Percentiles rank a stretch among this genome's conserved stretches.
phyloP scores from a whole-genome alignment of 1,140 invertebrate genomes.

The Antheraea pernyi region DNA sequence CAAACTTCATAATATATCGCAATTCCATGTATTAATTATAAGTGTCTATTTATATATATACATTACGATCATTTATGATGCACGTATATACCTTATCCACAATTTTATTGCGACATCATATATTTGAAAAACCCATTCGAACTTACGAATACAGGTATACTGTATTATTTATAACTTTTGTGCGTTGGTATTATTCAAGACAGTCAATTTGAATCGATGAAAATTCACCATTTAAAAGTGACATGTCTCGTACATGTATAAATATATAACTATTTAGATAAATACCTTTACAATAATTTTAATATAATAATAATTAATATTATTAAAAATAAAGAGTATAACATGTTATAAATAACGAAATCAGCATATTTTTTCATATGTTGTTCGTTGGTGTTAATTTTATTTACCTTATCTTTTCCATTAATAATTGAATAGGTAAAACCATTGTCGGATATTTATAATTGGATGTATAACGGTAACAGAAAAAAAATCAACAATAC shows the following conservation, averaged over 20 bases:
- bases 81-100: background rate
- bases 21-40: slow-evolving; percentile 34
- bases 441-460: background rate
- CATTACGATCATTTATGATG: slow-evolving; percentile 14
- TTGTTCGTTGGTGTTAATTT: too few species aligned
- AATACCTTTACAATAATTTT: background rate
- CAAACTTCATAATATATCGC: slow-evolving; percentile 13
- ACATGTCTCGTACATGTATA: slow-evolving; percentile 20
- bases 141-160: background rate
- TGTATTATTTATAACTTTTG: background rate
- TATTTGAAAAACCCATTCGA: background rate
- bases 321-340: slow-evolving; percentile 25
- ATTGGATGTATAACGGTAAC: background rate
- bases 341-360: background rate
- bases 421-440: too few species aligned
- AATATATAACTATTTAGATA: background rate
- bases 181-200: background rate
- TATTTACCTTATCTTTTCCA: background rate
- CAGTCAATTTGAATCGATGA: too few species aligned
- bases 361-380: background rate
- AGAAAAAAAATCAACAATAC: background rate
- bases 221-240: slow-evolving; percentile 20
- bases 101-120: background rate
- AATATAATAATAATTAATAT: slow-evolving; percentile 17
- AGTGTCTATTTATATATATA: slow-evolving; percentile 24